Conservation (phyloP, 2,888 invertebrate species). For the Eledona agricola region DNA sequence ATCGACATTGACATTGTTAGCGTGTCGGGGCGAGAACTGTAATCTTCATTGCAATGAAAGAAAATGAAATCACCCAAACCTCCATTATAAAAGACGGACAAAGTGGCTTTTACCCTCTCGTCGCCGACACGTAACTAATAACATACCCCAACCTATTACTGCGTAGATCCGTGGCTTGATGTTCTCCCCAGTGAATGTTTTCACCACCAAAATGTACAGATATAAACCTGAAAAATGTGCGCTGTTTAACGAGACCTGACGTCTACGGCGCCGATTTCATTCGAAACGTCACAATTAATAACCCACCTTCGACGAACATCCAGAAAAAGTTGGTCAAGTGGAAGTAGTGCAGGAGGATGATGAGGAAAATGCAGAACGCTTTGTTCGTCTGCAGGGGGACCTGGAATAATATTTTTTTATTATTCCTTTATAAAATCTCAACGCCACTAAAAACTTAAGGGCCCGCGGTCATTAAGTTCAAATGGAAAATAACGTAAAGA, state of each 20-base stretch:
- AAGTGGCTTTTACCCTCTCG: slow-evolving; percentile 21
- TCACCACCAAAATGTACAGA: slow-evolving; percentile 84
- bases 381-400: slow-evolving; percentile 49
- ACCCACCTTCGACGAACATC: slow-evolving; percentile 94
- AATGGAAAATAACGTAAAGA: slow-evolving; percentile 18
- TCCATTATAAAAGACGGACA: slow-evolving; percentile 16
- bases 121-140: slow-evolving; percentile 19
- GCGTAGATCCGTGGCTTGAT: slow-evolving; percentile 81
- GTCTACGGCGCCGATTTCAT: background rate
- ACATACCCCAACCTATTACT: slow-evolving; percentile 87
- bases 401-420: too few relatives aligned
- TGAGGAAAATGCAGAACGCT: slow-evolving; percentile 73
- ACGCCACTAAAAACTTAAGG: slow-evolving; percentile 17
- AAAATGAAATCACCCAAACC: slow-evolving; percentile 3
- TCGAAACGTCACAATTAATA: background rate
- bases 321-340: slow-evolving; percentile 95
- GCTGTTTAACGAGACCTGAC: slow-evolving; percentile 7
- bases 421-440: slow-evolving; percentile 15
- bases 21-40: slow-evolving; percentile 5
- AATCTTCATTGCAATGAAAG: slow-evolving; percentile 9
- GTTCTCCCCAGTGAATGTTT: slow-evolving; percentile 84
- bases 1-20: background rate
- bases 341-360: slow-evolving; percentile 85
- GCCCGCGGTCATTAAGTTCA: slow-evolving; percentile 16
- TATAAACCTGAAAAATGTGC: slow-evolving; percentile 70